Conservation (phyloP, 1,140 invertebrate genomes). For the Plodia interpunctella region DNA sequence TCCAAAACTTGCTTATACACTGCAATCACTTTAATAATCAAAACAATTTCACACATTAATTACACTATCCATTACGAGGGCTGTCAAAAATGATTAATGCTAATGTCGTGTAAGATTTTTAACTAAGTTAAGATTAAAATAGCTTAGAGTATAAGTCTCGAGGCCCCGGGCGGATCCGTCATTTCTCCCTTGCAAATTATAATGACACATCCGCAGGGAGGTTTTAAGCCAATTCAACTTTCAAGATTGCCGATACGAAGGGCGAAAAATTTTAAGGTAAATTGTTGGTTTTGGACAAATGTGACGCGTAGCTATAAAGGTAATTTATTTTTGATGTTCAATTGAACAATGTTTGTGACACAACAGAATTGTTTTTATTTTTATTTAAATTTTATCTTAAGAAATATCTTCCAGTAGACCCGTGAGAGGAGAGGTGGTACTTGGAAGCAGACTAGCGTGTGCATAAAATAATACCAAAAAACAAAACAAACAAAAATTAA, state of each 20-base stretch:
- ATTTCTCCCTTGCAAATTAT: conserved; percentile 68
- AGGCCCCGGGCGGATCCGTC: conserved; percentile 59
- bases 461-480: no score
- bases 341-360: neutral
- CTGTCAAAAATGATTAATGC: conserved; percentile 73
- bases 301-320: neutral
- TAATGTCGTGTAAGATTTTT: conserved; percentile 73
- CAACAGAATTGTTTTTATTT: no score
- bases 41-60: conserved; percentile 29
- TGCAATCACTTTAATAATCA: neutral
- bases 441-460: no score
- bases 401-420: no score
- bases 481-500: no score
- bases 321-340: conserved; percentile 6
- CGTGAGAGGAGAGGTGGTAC: no score
- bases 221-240: conserved; percentile 17
- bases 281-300: conserved; percentile 23
- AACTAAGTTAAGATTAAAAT: conserved; percentile 76
- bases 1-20: no score
- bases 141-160: conserved; percentile 65
- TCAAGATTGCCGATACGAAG: conserved; percentile 37
- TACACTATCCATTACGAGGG: conserved; percentile 60
- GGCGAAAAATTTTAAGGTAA: conserved; percentile 27
- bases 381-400: no score
- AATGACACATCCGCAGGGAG: conserved; percentile 59